Percentiles rank a stretch among this genome's conserved stretches.
Conservation (phyloP, 2,888 invertebrate species). For the Hololepta plana region DNA sequence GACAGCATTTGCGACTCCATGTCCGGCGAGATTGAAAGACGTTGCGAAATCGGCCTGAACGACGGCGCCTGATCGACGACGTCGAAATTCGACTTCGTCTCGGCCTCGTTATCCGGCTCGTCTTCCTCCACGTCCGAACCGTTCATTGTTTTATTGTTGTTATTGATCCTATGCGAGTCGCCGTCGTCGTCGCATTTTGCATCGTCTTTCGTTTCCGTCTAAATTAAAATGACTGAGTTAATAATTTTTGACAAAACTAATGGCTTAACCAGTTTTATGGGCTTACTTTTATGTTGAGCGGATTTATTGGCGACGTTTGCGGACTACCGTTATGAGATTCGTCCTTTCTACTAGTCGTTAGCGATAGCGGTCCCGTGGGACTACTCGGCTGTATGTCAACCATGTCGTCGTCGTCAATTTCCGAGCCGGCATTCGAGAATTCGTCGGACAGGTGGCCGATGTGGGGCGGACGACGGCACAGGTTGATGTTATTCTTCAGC, state of each 20-base stretch:
- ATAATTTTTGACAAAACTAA: constrained; percentile 1
- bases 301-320: constrained; percentile 24
- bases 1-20: constrained; percentile 17
- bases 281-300: constrained; percentile 23
- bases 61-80: constrained; percentile 9
- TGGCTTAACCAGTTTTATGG: too few species aligned
- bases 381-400: constrained; percentile 37
- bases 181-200: constrained; percentile 24
- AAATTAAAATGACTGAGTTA: constrained; percentile 11
- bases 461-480: constrained; percentile 37
- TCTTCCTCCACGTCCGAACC: constrained; percentile 30
- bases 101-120: constrained; percentile 17
- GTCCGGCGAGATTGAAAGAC: constrained; percentile 20
- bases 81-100: constrained; percentile 10
- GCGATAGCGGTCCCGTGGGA: constrained; percentile 49
- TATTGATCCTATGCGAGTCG: constrained; percentile 32
- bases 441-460: constrained; percentile 41
- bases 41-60: constrained; percentile 15
- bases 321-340: constrained; percentile 32
- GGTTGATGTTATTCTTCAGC: constrained; percentile 42
- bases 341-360: constrained; percentile 44
- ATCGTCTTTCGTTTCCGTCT: constrained; percentile 21
- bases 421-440: constrained; percentile 46
- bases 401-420: constrained; percentile 49
- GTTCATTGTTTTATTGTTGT: constrained; percentile 36